phyloP scores from a whole-genome alignment of 37 sponge, comb jelly and placozoan genomes.

The Hormiphora californensis region DNA sequence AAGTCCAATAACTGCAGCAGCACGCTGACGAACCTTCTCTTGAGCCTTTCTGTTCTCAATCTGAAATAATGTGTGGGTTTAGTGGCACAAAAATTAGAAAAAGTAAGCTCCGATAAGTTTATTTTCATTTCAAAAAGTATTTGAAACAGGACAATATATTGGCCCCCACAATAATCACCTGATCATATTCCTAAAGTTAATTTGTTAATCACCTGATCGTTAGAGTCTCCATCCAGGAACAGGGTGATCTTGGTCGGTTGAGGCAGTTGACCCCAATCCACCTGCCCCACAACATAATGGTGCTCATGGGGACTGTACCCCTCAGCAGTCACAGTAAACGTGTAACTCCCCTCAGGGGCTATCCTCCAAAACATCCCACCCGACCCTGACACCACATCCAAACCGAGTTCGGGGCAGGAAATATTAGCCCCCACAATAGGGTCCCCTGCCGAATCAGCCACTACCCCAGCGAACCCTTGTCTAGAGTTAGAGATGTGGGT shows the following conservation, averaged over 20 bases:
- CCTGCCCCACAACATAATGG: background rate
- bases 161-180: too few species aligned
- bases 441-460: background rate
- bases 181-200: too few species aligned
- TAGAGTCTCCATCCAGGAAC: background rate
- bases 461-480: background rate
- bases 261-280: background rate
- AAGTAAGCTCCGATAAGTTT: too few species aligned
- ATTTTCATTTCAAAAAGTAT: too few species aligned
- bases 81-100: too few species aligned
- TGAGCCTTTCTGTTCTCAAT: background rate
- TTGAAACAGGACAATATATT: too few species aligned
- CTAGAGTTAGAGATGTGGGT: background rate
- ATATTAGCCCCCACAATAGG: background rate
- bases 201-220: background rate
- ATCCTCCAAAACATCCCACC: background rate
- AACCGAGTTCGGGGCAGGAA: background rate
- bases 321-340: background rate
- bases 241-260: background rate
- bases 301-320: conserved; percentile 1
- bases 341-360: background rate
- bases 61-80: background rate
- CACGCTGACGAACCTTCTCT: background rate
- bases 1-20: background rate
- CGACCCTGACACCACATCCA: background rate